Evolutionary conservation across 35 echinoderm and acorn worm genomes (phyloP).

Genomic region (Apostichopus japonicus): DNA sequence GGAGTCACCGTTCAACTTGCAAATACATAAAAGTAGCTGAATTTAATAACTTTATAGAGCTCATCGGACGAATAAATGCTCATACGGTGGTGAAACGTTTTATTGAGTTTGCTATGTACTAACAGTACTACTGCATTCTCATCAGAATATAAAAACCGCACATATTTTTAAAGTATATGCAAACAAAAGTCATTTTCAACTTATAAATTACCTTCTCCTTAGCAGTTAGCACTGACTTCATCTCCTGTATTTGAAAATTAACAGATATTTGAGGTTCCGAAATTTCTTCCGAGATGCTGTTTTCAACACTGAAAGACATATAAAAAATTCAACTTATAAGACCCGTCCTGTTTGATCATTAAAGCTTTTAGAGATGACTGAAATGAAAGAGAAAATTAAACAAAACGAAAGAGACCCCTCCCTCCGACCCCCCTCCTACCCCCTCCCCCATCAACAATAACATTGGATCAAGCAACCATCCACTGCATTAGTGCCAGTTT

Average conservation of each 20-base stretch:
- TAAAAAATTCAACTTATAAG: background rate
- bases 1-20: too few species aligned
- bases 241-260: slow-evolving; percentile 19
- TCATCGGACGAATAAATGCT: background rate
- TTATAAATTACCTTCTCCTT: slow-evolving; percentile 17
- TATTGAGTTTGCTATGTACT: background rate
- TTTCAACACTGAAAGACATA: slow-evolving; percentile 8
- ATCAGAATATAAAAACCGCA: background rate
- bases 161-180: background rate
- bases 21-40: too few species aligned
- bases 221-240: slow-evolving; percentile 18
- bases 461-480: too few species aligned
- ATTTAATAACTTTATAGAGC: too few species aligned
- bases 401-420: background rate
- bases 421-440: background rate
- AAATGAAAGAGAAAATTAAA: background rate
- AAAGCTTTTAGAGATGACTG: background rate
- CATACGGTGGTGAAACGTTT: background rate
- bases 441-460: too few species aligned
- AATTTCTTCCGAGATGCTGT: background rate
- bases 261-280: background rate
- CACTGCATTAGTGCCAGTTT: too few species aligned
- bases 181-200: slow-evolving; percentile 6
- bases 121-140: too few species aligned
- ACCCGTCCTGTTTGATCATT: background rate